Conservation (phyloP, 1,140 invertebrate genomes). For the Drosophila rufa region DNA sequence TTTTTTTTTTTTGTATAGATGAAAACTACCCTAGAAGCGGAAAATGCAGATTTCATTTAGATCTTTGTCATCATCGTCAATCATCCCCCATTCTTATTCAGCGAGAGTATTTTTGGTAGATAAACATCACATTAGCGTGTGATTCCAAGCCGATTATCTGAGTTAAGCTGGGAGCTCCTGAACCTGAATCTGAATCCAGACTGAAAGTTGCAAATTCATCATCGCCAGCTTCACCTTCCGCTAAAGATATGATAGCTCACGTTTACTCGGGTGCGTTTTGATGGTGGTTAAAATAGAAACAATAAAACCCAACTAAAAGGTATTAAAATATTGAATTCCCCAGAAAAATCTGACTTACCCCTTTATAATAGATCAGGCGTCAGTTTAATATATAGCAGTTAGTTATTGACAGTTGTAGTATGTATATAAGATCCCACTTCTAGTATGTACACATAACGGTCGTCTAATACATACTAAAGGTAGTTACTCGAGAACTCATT, state of each 20-base stretch:
- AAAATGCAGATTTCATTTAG: conserved; percentile 58
- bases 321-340: background rate
- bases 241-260: conserved; percentile 34
- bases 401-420: no score
- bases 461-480: no score
- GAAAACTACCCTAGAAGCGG: conserved; percentile 22
- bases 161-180: conserved; percentile 9
- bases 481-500: no score
- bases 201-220: conserved; percentile 51
- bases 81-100: conserved; percentile 23
- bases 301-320: background rate
- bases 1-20: conserved; percentile 8
- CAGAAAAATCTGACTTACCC: background rate
- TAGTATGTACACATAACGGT: no score
- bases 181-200: background rate
- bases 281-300: background rate
- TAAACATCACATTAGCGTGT: conserved; percentile 72
- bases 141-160: conserved; percentile 67
- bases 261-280: background rate
- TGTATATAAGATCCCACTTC: no score
- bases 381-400: no score
- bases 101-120: conserved; percentile 39
- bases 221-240: background rate
- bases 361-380: background rate
- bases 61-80: conserved; percentile 23